Conservation (phyloP, 2,113 vertebrate genomes). For the Apistogramma diplotaenia region DNA sequence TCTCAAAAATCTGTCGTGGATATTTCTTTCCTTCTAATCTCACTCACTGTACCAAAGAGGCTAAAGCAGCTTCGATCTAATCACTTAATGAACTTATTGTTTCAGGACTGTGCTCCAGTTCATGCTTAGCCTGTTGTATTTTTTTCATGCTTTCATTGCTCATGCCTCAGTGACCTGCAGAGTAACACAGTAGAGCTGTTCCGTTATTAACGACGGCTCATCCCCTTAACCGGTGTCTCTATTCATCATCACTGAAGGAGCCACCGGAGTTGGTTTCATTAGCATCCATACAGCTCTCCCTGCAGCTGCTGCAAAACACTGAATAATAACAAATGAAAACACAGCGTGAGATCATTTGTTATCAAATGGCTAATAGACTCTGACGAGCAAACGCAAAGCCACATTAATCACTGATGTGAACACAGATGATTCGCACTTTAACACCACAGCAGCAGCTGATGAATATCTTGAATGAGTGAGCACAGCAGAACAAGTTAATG, state of each 20-base stretch:
- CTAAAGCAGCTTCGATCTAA: no score
- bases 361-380: not conserved
- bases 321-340: not conserved
- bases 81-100: not conserved
- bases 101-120: not conserved
- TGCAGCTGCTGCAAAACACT: not conserved
- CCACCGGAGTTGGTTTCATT: not conserved
- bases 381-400: constrained; percentile 4
- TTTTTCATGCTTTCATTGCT: not conserved
- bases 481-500: not conserved
- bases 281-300: not conserved
- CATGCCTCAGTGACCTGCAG: not conserved
- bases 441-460: not conserved
- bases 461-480: not conserved
- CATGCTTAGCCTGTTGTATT: no score
- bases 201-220: not conserved
- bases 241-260: not conserved
- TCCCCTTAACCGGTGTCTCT: not conserved
- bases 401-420: constrained; percentile 26
- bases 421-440: constrained; percentile 1
- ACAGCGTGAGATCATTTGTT: not conserved
- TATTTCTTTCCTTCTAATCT: no score
- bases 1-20: no score
- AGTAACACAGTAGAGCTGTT: not conserved
- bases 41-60: no score